Evolutionary conservation across 2,888 invertebrate genomes (phyloP), one percentile per base, ranked within the genome.

Genomic region (Odontomyia ornata): DNA sequence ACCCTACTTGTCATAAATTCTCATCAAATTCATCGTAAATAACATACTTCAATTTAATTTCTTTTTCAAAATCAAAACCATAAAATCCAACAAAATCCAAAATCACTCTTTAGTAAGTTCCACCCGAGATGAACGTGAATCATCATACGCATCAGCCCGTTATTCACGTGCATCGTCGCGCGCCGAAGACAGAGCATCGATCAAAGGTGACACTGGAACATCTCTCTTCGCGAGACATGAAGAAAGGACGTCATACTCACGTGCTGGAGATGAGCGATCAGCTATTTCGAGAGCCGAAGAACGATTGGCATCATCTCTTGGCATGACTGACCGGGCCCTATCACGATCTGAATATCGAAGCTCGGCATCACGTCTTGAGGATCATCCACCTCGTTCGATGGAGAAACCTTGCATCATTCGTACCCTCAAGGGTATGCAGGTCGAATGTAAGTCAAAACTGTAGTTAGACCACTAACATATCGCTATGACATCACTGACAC

Each of bases 341-440:
- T 67, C 78, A 52, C 76, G 72, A 43, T 62, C 64, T 23, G 62
- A 69, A 80, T 81, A 43, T 80, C 65, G 75, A 23, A 36, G 71
- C 65, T 76, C 78, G 36, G 43, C 78, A 64, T 77, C 76, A 77
- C 76, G 77, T 65, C 79, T 85, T 87, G 1, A 88, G 86, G 80
- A 77, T 77, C 57, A 85, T 84, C 46, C 81, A 84, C 28, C 83
- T 83, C 84, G 78, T 81, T 86, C 80, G 28, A 89, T 90, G 77
- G 91, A 91, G 78, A 92, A 89, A 81, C 95, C 95, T 1, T 86
- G 90, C 76, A 94, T 95, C 83, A 88, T 89, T 28, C 93, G 91
- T 86, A 93, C 93, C 64, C 88, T 95, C 78, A 91, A 92, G 84
- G 94, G 94, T 82, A 90, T 90, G 80, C 92, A 91, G 83, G 91